These are phyloP conservation scores for Odocoileus hemionus DNA, from an alignment of 2,113 vertebrate genomes.

Conservation along the genomic window DNA sequence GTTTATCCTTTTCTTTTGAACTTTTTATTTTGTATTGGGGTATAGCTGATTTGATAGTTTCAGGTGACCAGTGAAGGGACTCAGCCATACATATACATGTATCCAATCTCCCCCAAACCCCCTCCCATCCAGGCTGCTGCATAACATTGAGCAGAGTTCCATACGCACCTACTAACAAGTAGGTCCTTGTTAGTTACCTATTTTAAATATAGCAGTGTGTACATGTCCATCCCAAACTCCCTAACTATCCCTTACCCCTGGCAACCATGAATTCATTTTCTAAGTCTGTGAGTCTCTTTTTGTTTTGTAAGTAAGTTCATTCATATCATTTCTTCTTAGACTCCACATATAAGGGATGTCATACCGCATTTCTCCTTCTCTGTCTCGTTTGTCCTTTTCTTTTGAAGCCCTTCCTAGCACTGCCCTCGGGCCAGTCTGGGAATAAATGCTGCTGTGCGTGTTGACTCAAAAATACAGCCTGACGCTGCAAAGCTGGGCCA, in stretches of 20 bases:
- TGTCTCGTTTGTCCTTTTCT: not conserved
- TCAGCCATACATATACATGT: not conserved
- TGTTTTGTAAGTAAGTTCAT: not conserved
- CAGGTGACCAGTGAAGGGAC: not conserved
- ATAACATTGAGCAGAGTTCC: not conserved
- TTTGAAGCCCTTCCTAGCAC: slow-evolving; percentile 45
- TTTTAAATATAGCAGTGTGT: not conserved
- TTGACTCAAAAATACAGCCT: slow-evolving; percentile 75
- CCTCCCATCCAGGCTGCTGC: not conserved
- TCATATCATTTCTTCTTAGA: not conserved
- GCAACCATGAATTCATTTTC: not conserved
- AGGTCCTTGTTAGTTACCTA: not conserved
- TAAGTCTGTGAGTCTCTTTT: not conserved
- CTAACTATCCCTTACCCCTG: not conserved
- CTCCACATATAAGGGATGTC: not conserved
- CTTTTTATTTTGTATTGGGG: not conserved
- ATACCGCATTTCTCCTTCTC: not conserved
- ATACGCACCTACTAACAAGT: not conserved
- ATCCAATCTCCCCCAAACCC: not conserved
- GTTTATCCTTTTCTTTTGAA: not conserved
- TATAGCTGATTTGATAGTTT: not conserved
- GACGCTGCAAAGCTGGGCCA: slow-evolving; percentile 58
- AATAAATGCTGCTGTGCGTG: slow-evolving; percentile 80
- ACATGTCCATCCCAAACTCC: not conserved
- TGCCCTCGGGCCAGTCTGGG: slow-evolving; percentile 63